These are phyloP conservation scores for Elachura formosa DNA, from an alignment of 2,113 vertebrate genomes.

Conservation along the genomic window DNA sequence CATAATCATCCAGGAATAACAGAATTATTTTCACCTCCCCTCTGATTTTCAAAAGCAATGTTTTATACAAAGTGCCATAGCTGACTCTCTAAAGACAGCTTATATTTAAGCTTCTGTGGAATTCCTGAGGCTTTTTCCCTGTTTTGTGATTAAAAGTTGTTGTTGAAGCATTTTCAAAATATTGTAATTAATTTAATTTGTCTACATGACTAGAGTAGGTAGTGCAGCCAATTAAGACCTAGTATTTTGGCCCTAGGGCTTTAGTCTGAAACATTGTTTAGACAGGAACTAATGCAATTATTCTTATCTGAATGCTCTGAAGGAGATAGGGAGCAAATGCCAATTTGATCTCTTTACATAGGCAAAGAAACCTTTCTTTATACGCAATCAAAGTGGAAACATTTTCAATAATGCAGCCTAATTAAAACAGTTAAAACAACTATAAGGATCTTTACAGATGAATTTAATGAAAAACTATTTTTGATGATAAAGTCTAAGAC, in stretches of 20 bases:
- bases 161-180: slow-evolving; percentile 36
- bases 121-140: not conserved
- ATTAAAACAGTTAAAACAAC: slow-evolving; percentile 55
- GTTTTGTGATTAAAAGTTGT: slow-evolving; percentile 21
- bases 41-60: not conserved
- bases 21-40: not conserved
- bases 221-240: slow-evolving; percentile 5
- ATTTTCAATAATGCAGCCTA: slow-evolving; percentile 26
- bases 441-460: not conserved
- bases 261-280: slow-evolving; percentile 40
- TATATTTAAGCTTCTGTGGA: not conserved
- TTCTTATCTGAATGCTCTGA: slow-evolving; percentile 52
- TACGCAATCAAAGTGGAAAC: slow-evolving; percentile 41
- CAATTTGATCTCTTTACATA: slow-evolving; percentile 28
- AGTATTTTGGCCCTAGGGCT: slow-evolving; percentile 12
- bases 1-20: not conserved
- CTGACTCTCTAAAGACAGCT: not conserved
- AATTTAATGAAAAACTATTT: slow-evolving; percentile 11
- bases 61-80: not conserved
- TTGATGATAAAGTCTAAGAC: not conserved
- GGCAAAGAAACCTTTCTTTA: not conserved
- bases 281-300: slow-evolving; percentile 64
- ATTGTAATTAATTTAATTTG: slow-evolving; percentile 60
- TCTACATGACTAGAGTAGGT: slow-evolving; percentile 15
- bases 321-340: slow-evolving; percentile 45